Evolutionary conservation across 2,888 invertebrate genomes (phyloP).

Genomic region (Nomada hirtipes): DNA sequence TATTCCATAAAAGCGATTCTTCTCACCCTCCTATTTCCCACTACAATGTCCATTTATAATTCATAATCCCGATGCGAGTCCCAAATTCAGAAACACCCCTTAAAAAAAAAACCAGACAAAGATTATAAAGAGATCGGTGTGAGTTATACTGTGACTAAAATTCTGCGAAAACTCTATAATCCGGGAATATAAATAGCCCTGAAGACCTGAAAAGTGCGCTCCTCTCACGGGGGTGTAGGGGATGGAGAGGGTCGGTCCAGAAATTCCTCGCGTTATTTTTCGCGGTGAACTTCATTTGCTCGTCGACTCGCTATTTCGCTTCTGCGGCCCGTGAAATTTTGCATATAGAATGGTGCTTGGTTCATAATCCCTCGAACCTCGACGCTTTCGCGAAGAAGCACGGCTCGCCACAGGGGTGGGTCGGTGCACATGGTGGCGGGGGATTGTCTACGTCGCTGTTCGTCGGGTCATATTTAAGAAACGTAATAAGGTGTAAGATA

Average conservation of each 20-base stretch:
- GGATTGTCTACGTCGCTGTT: conserved; percentile 57
- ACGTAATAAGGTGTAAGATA: conserved; percentile 80
- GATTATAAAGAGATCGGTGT: conserved; percentile 43
- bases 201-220: conserved; percentile 55
- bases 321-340: conserved; percentile 79
- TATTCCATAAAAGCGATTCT: background rate
- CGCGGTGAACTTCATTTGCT: conserved; percentile 68
- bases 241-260: conserved; percentile 15
- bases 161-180: conserved; percentile 58
- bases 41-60: conserved; percentile 18
- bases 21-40: background rate
- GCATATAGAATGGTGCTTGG: conserved; percentile 76
- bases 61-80: background rate
- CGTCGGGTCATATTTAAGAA: conserved; percentile 77
- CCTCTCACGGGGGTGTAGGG: background rate
- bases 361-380: conserved; percentile 24
- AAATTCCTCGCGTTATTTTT: conserved; percentile 69
- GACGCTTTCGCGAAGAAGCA: conserved; percentile 28
- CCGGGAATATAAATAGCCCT: conserved; percentile 60
- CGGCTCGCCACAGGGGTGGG: conserved; percentile 7
- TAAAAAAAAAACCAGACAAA: conserved; percentile 24
- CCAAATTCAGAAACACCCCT: conserved; percentile 42
- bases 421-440: background rate
- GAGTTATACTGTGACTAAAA: conserved; percentile 21
- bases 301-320: conserved; percentile 73